Base-by-base conservation (phyloP, 2,888 invertebrate genomes). In the Minunthozetes semirufus region DNA sequence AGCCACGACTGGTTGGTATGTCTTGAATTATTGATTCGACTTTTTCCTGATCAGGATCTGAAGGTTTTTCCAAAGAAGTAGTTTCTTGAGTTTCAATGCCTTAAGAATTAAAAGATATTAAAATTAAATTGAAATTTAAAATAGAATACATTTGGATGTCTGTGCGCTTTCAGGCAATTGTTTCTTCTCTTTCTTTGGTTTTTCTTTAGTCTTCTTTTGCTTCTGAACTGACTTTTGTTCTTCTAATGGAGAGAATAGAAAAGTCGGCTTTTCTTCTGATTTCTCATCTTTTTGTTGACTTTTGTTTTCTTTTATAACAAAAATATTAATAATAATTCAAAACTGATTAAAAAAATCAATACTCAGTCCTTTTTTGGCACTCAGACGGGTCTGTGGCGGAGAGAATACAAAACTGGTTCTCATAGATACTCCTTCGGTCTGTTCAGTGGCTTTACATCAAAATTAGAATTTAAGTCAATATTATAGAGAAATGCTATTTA, bases 401-500 rank as follows among this genome's bases (percentile, higher is more conserved):
- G 81, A 81, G 77, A 81, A 81, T 46, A 81, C 78, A 76, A 81
- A 81, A 22, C 25, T 19, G 11, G 59, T 13, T 19, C 27, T 25
- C 2, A 59, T n/a, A n/a, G n/a, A n/a, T n/a, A n/a, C n/a, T 11
- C 15, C 53, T 53, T 9, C 1, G 80, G 78, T n/a, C 75, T 72
- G 17, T 73, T 61, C 27, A 33, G 25, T 61, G 27, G 5, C 15
- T 42, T 33, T 33, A 6, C 4, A 33, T 33, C 4, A 33, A 4
- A 33, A 9, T 4, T 6, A 33, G 33, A 33, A 33, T 2, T 63
- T n/a, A 11, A 29, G 11, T 22, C n/a, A n/a, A n/a, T n/a, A n/a
- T n/a, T n/a, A n/a, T n/a, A n/a, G n/a, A n/a, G n/a, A n/a, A n/a
- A n/a, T n/a, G n/a, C n/a, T n/a, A n/a, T n/a, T n/a, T n/a, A n/a